These are phyloP conservation scores for Agrilus biguttatus DNA, from an alignment of 2,888 invertebrate species.

Conservation along the genomic window DNA sequence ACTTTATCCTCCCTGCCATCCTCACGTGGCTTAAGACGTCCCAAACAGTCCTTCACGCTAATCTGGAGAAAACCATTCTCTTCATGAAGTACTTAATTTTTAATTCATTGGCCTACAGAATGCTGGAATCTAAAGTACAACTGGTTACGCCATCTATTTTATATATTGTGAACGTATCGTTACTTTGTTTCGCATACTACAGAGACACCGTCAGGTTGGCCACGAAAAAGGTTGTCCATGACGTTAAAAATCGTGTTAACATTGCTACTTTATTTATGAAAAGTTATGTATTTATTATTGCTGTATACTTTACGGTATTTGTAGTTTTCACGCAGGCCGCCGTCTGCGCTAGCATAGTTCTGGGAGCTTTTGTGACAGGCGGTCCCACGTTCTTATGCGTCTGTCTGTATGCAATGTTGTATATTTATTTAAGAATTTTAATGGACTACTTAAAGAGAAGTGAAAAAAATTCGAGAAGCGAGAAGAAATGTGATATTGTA, in stretches of 20 bases:
- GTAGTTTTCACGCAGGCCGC: conserved; percentile 16
- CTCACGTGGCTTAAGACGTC: conserved; percentile 23
- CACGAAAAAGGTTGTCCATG: too few species aligned
- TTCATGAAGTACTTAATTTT: conserved; percentile 16
- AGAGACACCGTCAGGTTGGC: not conserved
- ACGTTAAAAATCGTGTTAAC: too few species aligned
- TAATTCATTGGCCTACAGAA: conserved; percentile 14
- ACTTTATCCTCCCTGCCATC: conserved; percentile 22
- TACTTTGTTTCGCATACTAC: not conserved
- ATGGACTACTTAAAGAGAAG: conserved; percentile 2
- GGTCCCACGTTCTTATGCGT: conserved; percentile 19
- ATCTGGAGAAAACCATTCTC: conserved; percentile 18
- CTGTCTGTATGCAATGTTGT: conserved; percentile 12
- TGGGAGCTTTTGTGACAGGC: conserved; percentile 13
- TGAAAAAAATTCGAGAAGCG: conserved; percentile 1
- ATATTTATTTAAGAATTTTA: conserved; percentile 9
- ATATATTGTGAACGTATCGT: not conserved
- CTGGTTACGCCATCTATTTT: not conserved
- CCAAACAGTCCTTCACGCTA: conserved; percentile 17
- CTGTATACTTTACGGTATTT: conserved; percentile 15
- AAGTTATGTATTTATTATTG: conserved; percentile 8
- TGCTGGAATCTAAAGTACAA: conserved; percentile 8
- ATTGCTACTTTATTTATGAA: not conserved
- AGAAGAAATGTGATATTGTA: conserved; percentile 1
- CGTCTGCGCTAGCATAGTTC: conserved; percentile 17